A percentile compares a stretch with the other conserved stretches of the same genome.
Conservation (phyloP, 2,888 invertebrate species). For the Pterobdella sp. region DNA sequence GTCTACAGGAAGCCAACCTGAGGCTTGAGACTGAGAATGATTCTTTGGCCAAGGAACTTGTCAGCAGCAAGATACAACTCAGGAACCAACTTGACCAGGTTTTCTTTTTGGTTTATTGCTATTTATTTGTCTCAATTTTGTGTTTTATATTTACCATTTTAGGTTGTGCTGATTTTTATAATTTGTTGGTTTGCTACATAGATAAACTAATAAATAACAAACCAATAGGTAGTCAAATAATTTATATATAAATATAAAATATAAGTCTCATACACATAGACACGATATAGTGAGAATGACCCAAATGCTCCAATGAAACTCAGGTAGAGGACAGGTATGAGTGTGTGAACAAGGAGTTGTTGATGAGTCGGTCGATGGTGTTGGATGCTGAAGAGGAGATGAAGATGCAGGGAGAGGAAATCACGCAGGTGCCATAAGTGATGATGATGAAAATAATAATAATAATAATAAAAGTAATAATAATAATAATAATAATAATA, state of each 20-base stretch:
- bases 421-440: constrained; percentile 48
- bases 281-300: not conserved
- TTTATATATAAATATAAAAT: not conserved
- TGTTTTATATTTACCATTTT: too few relatives aligned
- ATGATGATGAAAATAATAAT: not conserved
- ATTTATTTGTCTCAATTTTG: not conserved
- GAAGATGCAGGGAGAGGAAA: constrained; percentile 61
- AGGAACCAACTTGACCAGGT: constrained; percentile 54
- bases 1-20: constrained; percentile 54
- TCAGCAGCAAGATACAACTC: constrained; percentile 56
- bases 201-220: not conserved
- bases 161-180: not conserved
- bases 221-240: too few relatives aligned
- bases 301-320: not conserved
- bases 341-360: constrained; percentile 50
- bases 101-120: constrained; percentile 22
- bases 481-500: not conserved
- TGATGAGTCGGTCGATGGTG: constrained; percentile 52
- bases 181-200: not conserved
- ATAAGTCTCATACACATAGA: not conserved
- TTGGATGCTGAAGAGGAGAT: constrained; percentile 68
- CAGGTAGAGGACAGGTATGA: constrained; percentile 54
- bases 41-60: constrained; percentile 57
- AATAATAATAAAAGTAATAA: too few relatives aligned
- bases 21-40: constrained; percentile 59